Conservation (phyloP, 2,888 invertebrate species). For the Thera obeliscata region DNA sequence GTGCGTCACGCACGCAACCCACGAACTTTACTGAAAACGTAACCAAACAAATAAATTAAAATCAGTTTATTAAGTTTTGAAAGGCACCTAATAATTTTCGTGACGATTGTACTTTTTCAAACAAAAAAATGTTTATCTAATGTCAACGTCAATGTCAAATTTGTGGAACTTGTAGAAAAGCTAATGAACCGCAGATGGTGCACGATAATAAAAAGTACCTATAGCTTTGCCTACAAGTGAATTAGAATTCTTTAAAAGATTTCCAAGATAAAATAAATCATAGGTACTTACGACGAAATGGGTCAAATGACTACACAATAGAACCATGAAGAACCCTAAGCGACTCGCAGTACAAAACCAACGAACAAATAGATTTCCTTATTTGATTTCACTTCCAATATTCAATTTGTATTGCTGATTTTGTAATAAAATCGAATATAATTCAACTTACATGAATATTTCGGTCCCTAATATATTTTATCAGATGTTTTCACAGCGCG, state of each 20-base stretch:
- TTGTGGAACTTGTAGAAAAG: neutral
- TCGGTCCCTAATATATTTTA: neutral
- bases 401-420: neutral
- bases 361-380: neutral
- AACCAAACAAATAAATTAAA: neutral
- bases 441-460: slow-evolving; percentile 1
- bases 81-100: neutral
- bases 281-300: neutral
- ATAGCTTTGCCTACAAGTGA: neutral
- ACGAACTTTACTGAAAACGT: neutral
- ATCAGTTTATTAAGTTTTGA: too few relatives aligned
- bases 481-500: neutral
- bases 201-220: too few relatives aligned
- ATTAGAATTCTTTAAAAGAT: neutral
- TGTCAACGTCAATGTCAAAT: neutral
- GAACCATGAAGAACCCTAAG: too few relatives aligned
- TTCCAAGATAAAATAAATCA: neutral
- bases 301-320: too few relatives aligned
- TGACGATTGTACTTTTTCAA: neutral
- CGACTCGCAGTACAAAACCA: neutral
- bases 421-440: neutral
- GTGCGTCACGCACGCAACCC: too few relatives aligned
- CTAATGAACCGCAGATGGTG: neutral
- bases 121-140: neutral
- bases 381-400: neutral